Evolutionary conservation across 2,113 vertebrate species (phyloP), one percentile per base, ranked within the genome.

Genomic region (Gavialis gangeticus): DNA sequence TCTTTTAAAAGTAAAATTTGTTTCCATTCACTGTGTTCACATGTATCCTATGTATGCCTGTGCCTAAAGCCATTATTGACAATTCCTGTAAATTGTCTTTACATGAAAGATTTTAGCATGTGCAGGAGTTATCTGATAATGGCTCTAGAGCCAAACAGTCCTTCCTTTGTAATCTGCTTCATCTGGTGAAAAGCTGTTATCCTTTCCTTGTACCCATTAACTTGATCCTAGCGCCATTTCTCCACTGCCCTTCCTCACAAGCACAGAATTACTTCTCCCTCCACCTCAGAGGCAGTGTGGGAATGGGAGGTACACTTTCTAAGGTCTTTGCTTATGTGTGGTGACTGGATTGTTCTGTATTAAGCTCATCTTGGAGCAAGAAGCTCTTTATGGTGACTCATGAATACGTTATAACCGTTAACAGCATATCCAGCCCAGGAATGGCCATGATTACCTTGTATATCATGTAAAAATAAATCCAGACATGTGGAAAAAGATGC

Each of bases 11-110:
- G 7, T 46, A 46, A 46, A 46, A 46, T 46, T 46, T 30, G 1
- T 18, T 76, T 0, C 67, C 73, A 17, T 22, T 78, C 5, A 1
- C 37, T 79, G 14, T 71, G 55, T 30, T 13, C 6, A n/a, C 1
- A 0, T 18, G 16, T 79, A 12, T 85, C 37, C 30, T 1, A 46
- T 81, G n/a, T 28, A 25, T 82, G 57, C 56, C 78, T 73, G 4
- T 66, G 12, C 4, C 22, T 62, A 25, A 11, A 62, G 60, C 60
- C 10, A 27, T 24, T 89, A 30, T 27, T 62, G 55, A 28, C 12
- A 73, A 2, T 56, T 87, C 5, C 58, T 34, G 46, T 58, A 25
- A 83, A 88, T 58, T 19, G 5, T 25, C 80, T 91, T 73, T 37
- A 4, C 37, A 19, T 76, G 5, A 69, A 81, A 78, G 81, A 22